phyloP scores from a whole-genome alignment of 2,888 invertebrate genomes.

The Platerodrilus igneus region DNA sequence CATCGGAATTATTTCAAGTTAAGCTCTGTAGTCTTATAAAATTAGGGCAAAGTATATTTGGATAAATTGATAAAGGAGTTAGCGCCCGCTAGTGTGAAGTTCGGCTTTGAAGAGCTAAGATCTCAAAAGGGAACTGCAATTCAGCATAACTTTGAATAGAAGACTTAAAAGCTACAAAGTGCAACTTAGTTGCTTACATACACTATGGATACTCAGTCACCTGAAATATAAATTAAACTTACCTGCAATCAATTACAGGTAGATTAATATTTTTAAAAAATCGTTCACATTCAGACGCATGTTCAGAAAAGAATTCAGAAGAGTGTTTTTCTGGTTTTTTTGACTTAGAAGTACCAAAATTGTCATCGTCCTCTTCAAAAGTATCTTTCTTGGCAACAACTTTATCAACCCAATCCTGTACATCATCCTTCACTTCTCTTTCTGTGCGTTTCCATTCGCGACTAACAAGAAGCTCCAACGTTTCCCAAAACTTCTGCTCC shows the following conservation, averaged over 20 bases:
- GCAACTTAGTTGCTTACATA: too few relatives aligned
- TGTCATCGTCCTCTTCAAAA: slow-evolving; percentile 16
- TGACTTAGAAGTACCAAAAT: slow-evolving; percentile 7
- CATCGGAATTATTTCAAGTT: too few relatives aligned
- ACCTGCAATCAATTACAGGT: slow-evolving; percentile 40
- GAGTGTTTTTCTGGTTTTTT: slow-evolving; percentile 2
- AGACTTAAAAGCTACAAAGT: too few relatives aligned
- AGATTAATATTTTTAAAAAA: slow-evolving; percentile 32
- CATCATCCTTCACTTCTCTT: slow-evolving; percentile 43
- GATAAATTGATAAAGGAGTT: not conserved
- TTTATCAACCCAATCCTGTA: slow-evolving; percentile 40
- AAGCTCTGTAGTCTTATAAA: too few relatives aligned
- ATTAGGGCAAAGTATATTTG: too few relatives aligned
- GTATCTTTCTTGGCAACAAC: slow-evolving; percentile 29
- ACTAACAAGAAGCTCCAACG: slow-evolving; percentile 58
- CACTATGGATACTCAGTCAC: too few relatives aligned
- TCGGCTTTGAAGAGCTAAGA: not conserved
- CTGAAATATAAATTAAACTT: slow-evolving; percentile 19
- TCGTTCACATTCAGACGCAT: slow-evolving; percentile 27
- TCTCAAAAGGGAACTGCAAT: not conserved
- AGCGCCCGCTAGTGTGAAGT: not conserved
- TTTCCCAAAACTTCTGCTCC: slow-evolving; percentile 56
- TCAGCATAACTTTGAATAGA: too few relatives aligned
- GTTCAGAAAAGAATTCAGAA: slow-evolving; percentile 14
- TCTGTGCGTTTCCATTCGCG: slow-evolving; percentile 51